phyloP scores from a whole-genome alignment of 1,140 invertebrate species.

The Oreohelix idahoensis region DNA sequence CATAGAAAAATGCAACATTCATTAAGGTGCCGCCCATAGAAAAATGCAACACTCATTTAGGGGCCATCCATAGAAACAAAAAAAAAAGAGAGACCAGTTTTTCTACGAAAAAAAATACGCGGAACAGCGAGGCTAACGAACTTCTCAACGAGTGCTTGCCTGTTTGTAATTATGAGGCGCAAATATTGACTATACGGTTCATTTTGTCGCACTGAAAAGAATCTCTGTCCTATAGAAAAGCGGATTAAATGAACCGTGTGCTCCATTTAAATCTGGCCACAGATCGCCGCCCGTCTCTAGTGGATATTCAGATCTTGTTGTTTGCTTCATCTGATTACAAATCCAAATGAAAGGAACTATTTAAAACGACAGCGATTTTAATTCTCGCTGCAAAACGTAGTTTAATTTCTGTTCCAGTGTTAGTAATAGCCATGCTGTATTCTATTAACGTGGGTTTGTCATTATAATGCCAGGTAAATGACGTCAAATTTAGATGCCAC shows the following conservation, averaged over 20 bases:
- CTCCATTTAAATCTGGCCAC: slow-evolving; percentile 7
- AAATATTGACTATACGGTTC: neutral
- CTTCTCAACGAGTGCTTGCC: neutral
- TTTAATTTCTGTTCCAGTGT: neutral
- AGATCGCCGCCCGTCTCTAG: neutral
- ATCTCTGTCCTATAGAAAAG: neutral
- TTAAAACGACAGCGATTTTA: neutral
- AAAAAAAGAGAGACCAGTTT: no score
- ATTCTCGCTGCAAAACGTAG: neutral
- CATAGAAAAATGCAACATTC: no score
- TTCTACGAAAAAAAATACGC: neutral
- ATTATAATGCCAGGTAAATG: neutral
- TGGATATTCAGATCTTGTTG: neutral
- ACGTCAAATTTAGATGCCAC: neutral
- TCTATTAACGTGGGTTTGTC: neutral
- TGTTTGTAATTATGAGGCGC: neutral
- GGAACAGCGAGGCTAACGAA: neutral
- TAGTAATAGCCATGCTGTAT: neutral
- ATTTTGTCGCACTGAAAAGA: neutral
- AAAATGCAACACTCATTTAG: no score
- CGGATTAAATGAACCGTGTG: neutral
- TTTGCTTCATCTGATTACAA: neutral
- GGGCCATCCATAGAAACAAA: no score
- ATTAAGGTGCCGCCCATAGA: no score
- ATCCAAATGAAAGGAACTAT: neutral